Evolutionary conservation across 2,797 vertebrate genomes (phyloP), one percentile per base, ranked within the genome.

Genomic region (Liparis tanakae): DNA sequence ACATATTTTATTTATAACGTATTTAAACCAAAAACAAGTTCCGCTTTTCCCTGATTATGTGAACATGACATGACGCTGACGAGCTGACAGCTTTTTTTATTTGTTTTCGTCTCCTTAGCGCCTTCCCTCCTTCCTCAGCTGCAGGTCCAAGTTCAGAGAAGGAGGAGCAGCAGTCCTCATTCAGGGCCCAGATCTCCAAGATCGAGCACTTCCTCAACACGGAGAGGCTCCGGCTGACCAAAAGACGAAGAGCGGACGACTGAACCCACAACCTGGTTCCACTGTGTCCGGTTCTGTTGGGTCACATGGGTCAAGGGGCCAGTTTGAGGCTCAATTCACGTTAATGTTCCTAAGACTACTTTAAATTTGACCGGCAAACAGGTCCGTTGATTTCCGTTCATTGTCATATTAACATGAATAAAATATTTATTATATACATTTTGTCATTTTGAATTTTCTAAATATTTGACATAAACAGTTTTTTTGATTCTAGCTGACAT

Each of bases 131-230:
- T 1, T 5, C 34, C 15, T 57, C 67, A 14, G 36, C 76, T 59
- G 50, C 71, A 54, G 51, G 7, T 25, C 18, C 22, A 0, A 14
- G 53, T 37, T 73, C 79, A 33, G 83, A 75, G 55, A 87, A 63
- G 15, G 88, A 85, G 14, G 67, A 90, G 6, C 76, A 89, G 46
- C 91, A 91, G 72, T 85, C 87, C 5, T 88, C 89, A 4, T 69
- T 94, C 69, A 91, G 92, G 79, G 83, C 67, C 10, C 92, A 93
- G 76, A 93, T 94, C 70, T 82, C 79, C 15, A 93, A 86, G 81
- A 93, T 94, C 0, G 86, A 94, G 63, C 74, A 91, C 76, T 91
- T 94, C 37, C 89, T 95, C 50, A 82, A 73, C 53, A 66, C 76
- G 18, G 93, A 93, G 66, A 81, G 85, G 72, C 81, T 91, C 12